Conservation (phyloP, 53 echinoderm and acorn worm genomes). For the Echinarachnius parma region DNA sequence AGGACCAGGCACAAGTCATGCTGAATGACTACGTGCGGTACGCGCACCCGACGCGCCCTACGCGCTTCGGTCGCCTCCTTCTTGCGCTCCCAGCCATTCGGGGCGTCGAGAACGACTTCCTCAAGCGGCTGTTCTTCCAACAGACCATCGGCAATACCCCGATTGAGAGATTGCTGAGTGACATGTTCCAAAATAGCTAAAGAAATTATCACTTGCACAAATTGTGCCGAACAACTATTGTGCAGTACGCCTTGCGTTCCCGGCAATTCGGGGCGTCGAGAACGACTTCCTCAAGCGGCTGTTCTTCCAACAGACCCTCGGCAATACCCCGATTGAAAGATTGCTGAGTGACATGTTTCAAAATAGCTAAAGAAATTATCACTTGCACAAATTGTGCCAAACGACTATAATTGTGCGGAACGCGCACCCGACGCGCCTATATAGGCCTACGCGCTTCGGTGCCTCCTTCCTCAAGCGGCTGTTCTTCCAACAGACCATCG, state of each 20-base stretch:
- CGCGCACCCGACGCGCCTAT: constrained; percentile 62
- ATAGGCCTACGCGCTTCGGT: constrained; percentile 87
- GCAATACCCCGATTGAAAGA: constrained; percentile 87
- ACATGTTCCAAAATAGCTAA: constrained; percentile 98
- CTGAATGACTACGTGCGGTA: constrained; percentile 88
- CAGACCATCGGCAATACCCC: constrained; percentile 94
- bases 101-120: constrained; percentile 75
- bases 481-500: constrained; percentile 95
- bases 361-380: constrained; percentile 57
- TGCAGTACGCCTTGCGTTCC: constrained; percentile 76
- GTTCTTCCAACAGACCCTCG: constrained; percentile 94
- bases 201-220: neutral
- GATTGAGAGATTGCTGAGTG: constrained; percentile 84
- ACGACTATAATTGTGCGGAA: constrained; percentile 92
- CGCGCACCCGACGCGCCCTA: constrained; percentile 64
- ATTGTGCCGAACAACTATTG: too few relatives aligned
- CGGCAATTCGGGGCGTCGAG: constrained; percentile 81
- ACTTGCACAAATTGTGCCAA: constrained; percentile 89
- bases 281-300: constrained; percentile 77
- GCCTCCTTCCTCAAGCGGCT: constrained; percentile 75
- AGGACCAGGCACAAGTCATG: constrained; percentile 99
- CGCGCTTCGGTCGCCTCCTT: constrained; percentile 86
- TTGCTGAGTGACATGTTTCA: constrained; percentile 96
- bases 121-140: constrained; percentile 85
- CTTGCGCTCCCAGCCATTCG: constrained; percentile 84